phyloP scores from a whole-genome alignment of 35 echinoderm and acorn worm genomes.

The Stichopus chloronotus region DNA sequence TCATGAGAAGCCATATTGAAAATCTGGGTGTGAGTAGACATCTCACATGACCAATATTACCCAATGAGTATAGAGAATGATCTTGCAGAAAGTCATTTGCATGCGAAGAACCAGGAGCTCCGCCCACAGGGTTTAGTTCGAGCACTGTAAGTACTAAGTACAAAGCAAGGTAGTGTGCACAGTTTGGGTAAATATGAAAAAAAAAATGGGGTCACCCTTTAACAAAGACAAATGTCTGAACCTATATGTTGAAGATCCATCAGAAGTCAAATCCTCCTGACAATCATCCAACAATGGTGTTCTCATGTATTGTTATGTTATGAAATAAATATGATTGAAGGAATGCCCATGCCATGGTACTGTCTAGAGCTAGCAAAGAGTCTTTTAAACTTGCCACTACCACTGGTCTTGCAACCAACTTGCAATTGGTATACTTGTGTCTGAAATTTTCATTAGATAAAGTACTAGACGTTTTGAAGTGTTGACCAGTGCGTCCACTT shows the following conservation, averaged over 20 bases:
- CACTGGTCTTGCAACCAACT: no score
- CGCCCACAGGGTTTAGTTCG: background rate
- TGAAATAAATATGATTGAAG: no score
- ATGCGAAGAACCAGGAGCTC: background rate
- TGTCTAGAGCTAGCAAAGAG: no score
- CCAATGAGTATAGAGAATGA: background rate
- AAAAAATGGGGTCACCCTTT: background rate
- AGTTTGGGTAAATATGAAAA: background rate
- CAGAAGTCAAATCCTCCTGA: background rate
- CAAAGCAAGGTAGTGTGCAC: no score
- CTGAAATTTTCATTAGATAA: no score
- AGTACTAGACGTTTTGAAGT: no score
- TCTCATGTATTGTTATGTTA: no score
- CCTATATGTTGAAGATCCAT: background rate
- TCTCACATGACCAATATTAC: background rate
- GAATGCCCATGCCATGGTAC: no score
- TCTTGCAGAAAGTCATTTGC: background rate
- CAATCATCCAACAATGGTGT: no score
- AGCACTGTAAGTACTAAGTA: background rate
- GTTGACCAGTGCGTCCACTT: no score
- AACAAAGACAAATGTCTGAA: background rate
- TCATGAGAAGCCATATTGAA: conserved; percentile 1
- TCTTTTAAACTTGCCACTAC: no score
- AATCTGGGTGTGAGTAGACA: conserved; percentile 3
- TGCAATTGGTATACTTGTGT: no score